These are phyloP conservation scores for Dermochelys coriacea DNA, from an alignment of 2,797 vertebrate genomes.

Conservation along the genomic window DNA sequence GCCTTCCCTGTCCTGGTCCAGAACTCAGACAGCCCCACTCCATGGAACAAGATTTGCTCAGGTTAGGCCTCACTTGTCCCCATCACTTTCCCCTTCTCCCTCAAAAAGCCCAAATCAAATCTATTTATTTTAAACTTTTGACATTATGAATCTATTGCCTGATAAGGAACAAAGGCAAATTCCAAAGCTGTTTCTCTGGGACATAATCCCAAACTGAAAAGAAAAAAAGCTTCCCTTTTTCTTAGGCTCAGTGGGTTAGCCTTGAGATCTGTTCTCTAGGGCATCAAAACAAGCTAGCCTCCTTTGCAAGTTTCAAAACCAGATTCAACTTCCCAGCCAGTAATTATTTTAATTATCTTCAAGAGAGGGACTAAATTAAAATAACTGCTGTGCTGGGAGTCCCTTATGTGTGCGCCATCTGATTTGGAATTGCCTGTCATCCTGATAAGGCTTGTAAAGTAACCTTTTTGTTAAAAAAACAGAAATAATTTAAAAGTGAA, in stretches of 20 bases:
- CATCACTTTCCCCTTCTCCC: not conserved
- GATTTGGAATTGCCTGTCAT: slow-evolving; percentile 40
- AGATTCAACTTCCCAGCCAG: slow-evolving; percentile 23
- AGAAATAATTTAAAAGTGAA: not conserved
- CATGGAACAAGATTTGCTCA: not conserved
- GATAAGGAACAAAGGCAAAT: not conserved
- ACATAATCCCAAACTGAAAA: not conserved
- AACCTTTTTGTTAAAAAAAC: slow-evolving; percentile 27
- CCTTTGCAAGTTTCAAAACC: not conserved
- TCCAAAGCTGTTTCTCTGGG: not conserved
- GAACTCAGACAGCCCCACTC: not conserved
- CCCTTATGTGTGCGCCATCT: slow-evolving; percentile 40
- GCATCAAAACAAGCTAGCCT: not conserved
- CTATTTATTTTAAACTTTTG: not conserved
- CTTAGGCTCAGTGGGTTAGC: not conserved
- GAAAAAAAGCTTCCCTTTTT: accelerated
- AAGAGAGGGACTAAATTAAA: slow-evolving; percentile 47
- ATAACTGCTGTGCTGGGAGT: slow-evolving; percentile 16
- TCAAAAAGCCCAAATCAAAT: not conserved
- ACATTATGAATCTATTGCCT: not conserved
- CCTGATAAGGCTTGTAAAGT: slow-evolving; percentile 15
- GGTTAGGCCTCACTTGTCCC: not conserved
- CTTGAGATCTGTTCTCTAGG: not conserved
- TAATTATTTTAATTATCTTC: slow-evolving; percentile 59
- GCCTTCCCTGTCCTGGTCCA: not conserved